A percentile compares a stretch with the other conserved stretches of the same genome.
phyloP scores from a whole-genome alignment of 2,113 vertebrate genomes.

The Campylorhamphus procurvoides region DNA sequence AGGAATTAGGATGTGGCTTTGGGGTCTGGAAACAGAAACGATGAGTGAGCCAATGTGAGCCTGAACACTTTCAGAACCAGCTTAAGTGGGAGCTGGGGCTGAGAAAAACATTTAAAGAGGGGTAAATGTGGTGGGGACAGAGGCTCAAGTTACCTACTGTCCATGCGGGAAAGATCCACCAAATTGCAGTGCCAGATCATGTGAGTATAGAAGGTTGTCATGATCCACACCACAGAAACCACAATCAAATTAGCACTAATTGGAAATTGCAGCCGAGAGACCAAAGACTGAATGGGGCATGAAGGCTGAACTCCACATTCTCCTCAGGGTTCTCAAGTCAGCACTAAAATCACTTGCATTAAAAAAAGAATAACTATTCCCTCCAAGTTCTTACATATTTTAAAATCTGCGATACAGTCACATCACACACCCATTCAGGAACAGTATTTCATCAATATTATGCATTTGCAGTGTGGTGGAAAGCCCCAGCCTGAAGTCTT shows the following conservation, averaged over 20 bases:
- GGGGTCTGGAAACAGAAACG: not conserved
- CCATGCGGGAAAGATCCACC: not conserved
- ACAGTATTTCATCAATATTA: not conserved
- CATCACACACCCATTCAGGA: not conserved
- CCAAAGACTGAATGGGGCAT: conserved; percentile 40
- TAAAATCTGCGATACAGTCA: not conserved
- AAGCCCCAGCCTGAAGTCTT: not conserved
- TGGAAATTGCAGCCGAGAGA: conserved; percentile 36
- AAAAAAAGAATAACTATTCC: not conserved
- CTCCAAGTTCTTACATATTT: not conserved
- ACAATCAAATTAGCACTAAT: conserved; percentile 45
- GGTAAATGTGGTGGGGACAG: not conserved
- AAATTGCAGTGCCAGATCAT: not conserved
- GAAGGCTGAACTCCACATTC: not conserved
- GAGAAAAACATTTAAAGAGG: not conserved
- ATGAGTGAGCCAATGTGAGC: not conserved
- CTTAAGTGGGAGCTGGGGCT: not conserved
- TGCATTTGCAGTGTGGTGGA: not conserved
- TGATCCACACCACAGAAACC: conserved; percentile 27
- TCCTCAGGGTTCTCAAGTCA: conserved; percentile 23
- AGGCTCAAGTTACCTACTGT: not conserved
- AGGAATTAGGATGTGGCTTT: not conserved
- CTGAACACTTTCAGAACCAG: not conserved
- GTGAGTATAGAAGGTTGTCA: not conserved
- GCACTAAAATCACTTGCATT: not conserved